Base-by-base conservation (phyloP, 2,113 vertebrate species). In the Craseonycteris thonglongyai region DNA sequence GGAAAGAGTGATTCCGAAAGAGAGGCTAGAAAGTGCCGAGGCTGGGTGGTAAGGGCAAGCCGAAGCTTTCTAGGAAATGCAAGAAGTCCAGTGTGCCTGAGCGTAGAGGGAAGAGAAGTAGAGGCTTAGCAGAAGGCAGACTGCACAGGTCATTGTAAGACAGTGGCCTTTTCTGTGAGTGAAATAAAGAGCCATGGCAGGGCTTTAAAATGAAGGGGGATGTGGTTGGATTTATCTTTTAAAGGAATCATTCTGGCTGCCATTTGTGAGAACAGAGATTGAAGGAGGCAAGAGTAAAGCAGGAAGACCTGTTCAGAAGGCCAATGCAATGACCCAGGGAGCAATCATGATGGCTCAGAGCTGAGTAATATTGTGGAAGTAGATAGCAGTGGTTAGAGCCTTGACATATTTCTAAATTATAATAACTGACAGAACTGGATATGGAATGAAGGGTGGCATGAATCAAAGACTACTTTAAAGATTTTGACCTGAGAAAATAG, bases 191-290 rank as follows among this genome's bases (percentile, higher is more conserved):
- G 42, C 16, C 61, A 40, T 9, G 38, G 19, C 45, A 21, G 61
- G 63, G 49, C 49, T 74, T 33, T 84, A 51, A 88, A 72, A 84
- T 49, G 28, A 80, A 93, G 82, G 8, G 42, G 47, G 40, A 7
- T 21, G 33, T 13, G 35, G 40, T 72, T 79, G 90, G 81, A 83
- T 42, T 72, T 58, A 45, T 51, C 59, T 88, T 92, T 69, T 63
- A 61, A 58, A 88, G 33, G 66, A 72, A 79, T 79, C 10, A 74
- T 65, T 87, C 63, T 68, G 82, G 81, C 15, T 82, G 42, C 35
- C 75, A 74, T 63, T 83, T 93, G 82, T 94, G 68, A 87, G 81
- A 74, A 83, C 26, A 69, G 63, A 87, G 56, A 89, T 47, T 47
- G 35, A 21, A 87, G 38, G 35, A 90, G 28, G 5, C 74, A 86